Conservation (phyloP, 2,888 invertebrate genomes). For the Mimas tiliae region DNA sequence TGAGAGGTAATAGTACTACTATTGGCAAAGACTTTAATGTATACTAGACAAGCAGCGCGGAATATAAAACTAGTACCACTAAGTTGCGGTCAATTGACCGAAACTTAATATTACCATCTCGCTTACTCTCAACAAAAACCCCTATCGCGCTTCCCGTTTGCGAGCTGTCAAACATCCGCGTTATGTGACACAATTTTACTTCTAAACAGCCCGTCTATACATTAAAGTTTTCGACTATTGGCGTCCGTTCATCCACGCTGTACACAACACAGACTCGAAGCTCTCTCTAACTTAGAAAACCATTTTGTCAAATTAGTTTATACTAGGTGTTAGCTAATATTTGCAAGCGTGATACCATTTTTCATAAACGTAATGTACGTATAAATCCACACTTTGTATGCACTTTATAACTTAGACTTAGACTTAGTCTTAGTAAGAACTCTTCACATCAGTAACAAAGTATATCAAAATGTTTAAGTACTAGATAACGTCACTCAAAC, state of each 20-base stretch:
- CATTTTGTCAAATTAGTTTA: neutral
- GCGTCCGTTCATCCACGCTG: neutral
- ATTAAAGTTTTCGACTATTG: no score
- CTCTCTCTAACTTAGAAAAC: neutral
- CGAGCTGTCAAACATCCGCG: no score
- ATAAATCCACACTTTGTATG: neutral
- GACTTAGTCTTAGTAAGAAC: constrained; percentile 10
- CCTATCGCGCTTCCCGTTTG: no score
- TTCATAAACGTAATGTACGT: neutral
- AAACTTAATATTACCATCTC: no score
- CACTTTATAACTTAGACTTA: constrained; percentile 8
- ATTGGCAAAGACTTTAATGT: no score
- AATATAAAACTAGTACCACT: no score
- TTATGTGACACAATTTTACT: no score
- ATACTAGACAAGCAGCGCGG: no score
- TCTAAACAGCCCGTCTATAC: no score
- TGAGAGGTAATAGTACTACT: no score
- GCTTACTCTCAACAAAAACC: no score
- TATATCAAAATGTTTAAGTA: constrained; percentile 1
- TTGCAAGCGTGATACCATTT: neutral
- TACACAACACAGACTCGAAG: neutral
- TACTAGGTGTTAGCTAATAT: neutral
- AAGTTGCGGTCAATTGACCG: no score
- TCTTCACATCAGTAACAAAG: constrained; percentile 11
- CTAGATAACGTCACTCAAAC: neutral